Conservation (phyloP, 1,140 invertebrate species). For the Meloidogyne floridensis region DNA sequence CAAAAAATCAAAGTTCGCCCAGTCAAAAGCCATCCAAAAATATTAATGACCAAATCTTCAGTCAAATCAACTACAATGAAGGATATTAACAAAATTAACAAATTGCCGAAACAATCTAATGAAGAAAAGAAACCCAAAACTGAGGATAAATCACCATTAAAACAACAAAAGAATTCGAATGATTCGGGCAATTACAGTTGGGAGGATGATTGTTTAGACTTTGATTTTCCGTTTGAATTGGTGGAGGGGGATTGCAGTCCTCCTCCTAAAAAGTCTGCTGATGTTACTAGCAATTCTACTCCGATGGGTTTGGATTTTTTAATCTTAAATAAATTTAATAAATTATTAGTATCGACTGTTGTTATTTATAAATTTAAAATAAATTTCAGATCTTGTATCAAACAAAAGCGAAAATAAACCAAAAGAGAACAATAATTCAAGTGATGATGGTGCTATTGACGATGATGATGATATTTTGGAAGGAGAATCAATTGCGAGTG, state of each 20-base stretch:
- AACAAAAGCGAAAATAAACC: not conserved
- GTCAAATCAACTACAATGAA: not conserved
- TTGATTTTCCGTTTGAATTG: constrained; percentile 7
- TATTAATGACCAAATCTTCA: not conserved
- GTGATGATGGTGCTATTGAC: not conserved
- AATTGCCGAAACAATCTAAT: not conserved
- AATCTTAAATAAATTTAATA: not conserved
- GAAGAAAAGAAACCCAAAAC: not conserved
- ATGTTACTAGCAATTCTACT: not conserved
- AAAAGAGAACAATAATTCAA: not conserved
- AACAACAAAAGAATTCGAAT: not conserved
- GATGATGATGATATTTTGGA: not conserved
- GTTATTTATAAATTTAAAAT: not conserved
- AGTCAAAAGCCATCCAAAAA: not conserved
- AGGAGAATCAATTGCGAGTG: not conserved
- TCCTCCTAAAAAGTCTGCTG: not conserved
- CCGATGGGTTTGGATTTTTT: not conserved
- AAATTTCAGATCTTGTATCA: not conserved
- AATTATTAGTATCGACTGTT: no score
- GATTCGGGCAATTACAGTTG: not conserved
- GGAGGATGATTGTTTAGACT: not conserved
- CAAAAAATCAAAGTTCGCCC: not conserved
- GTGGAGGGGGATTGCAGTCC: not conserved
- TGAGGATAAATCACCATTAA: not conserved
- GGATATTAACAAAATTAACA: not conserved